Base-by-base conservation (phyloP, 2,797 vertebrate species). In the Tragopan temminckii region DNA sequence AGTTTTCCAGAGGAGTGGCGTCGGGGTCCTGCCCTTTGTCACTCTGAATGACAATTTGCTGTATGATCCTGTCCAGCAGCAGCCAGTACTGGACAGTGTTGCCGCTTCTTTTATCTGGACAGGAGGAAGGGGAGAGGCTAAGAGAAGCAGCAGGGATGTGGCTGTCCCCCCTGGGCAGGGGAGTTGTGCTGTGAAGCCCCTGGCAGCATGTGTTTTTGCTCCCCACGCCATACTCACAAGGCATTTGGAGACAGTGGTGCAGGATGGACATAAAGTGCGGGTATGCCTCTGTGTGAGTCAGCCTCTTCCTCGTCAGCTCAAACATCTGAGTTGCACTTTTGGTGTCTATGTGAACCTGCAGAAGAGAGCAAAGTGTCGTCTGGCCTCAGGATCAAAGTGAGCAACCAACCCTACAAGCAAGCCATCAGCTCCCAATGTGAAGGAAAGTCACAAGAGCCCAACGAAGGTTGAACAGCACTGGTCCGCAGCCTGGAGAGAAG, bases 41-140 rank as follows among this genome's bases (percentile, higher is more conserved):
- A 88, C 98, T 99, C 95, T 99, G 99, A 94, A 99, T 97, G 92
- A 99, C 99, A 63, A 99, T 99, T 96, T 99, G 99, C 95, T 99
- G 99, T 95, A 99, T 98, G 40, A 99, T 99, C 71, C 99, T 99
- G 96, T 99, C 99, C 67, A 99, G 97, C 66, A 99, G 98, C 85
- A 99, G 97, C 99, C 99, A 99, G 98, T 99, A 99, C 97, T 99
- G 99, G 92, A 99, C 99, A 6, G 99, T 99, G 98, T 99, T 99
- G 40, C 99, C 99, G 3, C 98, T 99, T 96, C 99, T 98, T 97
- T 99, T 99, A 96, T 99, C 99, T 99, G 84, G 38, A 93, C 72
- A 52, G 53, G 78, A 72, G 95, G 92, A 83, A 78, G 35, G 63
- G 80, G 13, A 79, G 40, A 38, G 36, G 29, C 33, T 81, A 66